These are phyloP conservation scores for Syngnathus typhle DNA, from an alignment of 2,113 vertebrate genomes.

Conservation along the genomic window DNA sequence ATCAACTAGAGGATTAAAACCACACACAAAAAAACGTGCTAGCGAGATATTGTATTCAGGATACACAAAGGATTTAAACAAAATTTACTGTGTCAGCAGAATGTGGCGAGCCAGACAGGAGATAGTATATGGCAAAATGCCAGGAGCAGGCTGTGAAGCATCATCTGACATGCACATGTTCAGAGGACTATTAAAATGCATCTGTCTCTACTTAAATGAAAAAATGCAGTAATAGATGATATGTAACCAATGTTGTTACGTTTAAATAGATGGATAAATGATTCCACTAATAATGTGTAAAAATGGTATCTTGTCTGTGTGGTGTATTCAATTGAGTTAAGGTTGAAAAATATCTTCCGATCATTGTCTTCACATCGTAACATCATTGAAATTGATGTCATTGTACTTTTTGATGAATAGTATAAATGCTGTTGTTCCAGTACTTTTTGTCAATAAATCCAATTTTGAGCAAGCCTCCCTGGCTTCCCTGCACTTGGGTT, in stretches of 20 bases:
- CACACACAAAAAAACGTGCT: background rate
- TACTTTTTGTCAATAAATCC: no score
- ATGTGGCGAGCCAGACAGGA: conserved; percentile 28
- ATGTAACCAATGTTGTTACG: conserved; percentile 12
- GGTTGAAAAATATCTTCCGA: no score
- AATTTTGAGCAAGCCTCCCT: no score
- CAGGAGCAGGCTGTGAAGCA: conserved; percentile 22
- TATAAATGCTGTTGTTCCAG: no score
- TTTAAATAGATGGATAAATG: background rate
- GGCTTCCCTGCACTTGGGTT: no score
- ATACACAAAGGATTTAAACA: background rate
- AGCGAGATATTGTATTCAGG: background rate
- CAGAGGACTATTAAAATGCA: conserved; percentile 16
- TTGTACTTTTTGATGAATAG: no score
- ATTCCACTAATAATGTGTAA: no score
- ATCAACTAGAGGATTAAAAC: background rate
- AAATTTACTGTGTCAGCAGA: conserved; percentile 26
- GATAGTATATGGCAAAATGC: conserved; percentile 27
- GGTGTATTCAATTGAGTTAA: no score
- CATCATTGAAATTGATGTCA: no score
- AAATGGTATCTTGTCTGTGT: no score
- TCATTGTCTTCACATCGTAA: no score
- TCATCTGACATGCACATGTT: conserved; percentile 15
- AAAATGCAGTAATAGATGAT: conserved; percentile 1
- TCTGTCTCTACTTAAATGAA: conserved; percentile 36